A percentile compares a stretch with the other conserved stretches of the same genome.
phyloP scores from a whole-genome alignment of 2,797 vertebrate genomes.

The Schizopygopsis pylzovi region DNA sequence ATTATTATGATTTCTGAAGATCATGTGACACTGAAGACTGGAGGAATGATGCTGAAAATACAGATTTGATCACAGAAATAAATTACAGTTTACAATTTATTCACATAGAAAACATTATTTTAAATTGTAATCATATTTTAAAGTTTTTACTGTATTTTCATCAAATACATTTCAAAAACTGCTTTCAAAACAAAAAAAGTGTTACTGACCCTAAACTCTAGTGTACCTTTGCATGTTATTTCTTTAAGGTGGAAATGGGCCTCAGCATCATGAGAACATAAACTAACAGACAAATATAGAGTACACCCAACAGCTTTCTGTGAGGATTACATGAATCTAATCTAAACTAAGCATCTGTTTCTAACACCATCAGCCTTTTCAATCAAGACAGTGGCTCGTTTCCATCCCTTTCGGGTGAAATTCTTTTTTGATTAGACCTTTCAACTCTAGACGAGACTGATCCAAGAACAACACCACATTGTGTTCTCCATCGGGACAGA shows the following conservation, averaged over 20 bases:
- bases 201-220: background rate
- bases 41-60: background rate
- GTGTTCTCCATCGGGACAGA: constrained; percentile 36
- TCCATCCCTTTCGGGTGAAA: constrained; percentile 30
- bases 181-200: background rate
- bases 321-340: background rate
- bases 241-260: background rate
- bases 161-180: no score
- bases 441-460: constrained; percentile 15
- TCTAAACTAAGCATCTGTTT: background rate
- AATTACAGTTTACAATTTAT: background rate
- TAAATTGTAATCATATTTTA: background rate
- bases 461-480: constrained; percentile 42
- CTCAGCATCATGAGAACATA: background rate
- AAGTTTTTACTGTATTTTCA: background rate
- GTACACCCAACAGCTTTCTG: background rate
- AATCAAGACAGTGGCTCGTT: constrained; percentile 5
- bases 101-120: background rate
- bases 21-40: background rate
- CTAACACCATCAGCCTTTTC: background rate
- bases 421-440: constrained; percentile 51
- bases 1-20: background rate
- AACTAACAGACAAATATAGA: background rate
- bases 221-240: background rate
- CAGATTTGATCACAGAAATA: background rate